A percentile compares a stretch with the other conserved stretches of the same genome.
Evolutionary conservation across 2,888 invertebrate species (phyloP).

Genomic region (Escarpia spicata): DNA sequence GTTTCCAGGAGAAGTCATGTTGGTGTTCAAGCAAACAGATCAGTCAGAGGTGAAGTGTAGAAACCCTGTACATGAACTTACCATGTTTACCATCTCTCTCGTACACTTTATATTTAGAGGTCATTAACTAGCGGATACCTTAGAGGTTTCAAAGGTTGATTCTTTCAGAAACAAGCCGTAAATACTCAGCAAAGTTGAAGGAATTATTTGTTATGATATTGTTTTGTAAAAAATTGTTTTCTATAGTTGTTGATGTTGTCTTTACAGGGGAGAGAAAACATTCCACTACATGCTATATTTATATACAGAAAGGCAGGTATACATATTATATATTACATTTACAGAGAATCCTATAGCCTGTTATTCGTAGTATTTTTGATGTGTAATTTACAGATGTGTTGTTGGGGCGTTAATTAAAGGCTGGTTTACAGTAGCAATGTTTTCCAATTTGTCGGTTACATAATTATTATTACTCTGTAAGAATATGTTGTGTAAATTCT

Average conservation of each 20-base stretch:
- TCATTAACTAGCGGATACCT: no score
- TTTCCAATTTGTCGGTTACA: no score
- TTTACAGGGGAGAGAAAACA: background rate
- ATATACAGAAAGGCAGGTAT: constrained; percentile 1
- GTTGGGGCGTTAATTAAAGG: background rate
- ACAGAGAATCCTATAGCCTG: background rate
- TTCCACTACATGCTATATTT: background rate
- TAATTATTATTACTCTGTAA: no score
- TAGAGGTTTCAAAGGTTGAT: no score
- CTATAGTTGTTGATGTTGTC: constrained; percentile 7
- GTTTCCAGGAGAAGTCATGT: no score
- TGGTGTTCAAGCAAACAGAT: no score
- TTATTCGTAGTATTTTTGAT: constrained; percentile 8
- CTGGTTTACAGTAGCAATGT: no score
- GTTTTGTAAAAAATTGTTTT: background rate
- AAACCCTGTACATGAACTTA: no score
- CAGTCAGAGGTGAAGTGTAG: no score
- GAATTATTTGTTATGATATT: background rate
- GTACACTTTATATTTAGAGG: no score
- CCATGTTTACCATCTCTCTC: no score
- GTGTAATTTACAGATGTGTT: constrained; percentile 6
- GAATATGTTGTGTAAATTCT: no score
- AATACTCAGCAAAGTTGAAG: background rate
- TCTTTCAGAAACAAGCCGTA: background rate
- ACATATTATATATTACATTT: background rate